Base-by-base conservation (phyloP, 1,140 invertebrate genomes). In the Dufourea novaeangliae region DNA sequence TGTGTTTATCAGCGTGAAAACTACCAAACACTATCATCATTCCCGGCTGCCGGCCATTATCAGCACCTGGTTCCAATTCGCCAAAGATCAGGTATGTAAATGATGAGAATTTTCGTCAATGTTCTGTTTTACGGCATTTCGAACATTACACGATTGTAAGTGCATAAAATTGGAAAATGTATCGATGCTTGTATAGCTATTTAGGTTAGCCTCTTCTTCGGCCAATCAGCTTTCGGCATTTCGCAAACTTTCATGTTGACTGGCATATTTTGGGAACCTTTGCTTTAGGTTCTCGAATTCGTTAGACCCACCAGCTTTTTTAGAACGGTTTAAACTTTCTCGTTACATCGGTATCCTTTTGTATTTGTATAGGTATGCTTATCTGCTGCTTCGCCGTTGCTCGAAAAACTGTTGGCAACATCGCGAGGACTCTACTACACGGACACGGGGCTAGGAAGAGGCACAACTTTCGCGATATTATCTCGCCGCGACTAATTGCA, bases 1-100 rank as follows among this genome's bases (percentile, higher is more conserved):
- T 91, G 94, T 98, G 83, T 98, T 98, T 92, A 96, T 99, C 89
- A 98, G 97, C 93, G 97, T 99, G 25, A 99, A 99, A 93, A 98
- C 98, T 62, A 98, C 97, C 39, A 95, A 95, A 88, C 95, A 95
- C 92, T 98, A 97, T 93, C 97, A 98, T 90, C 92, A 95, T 75
- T 95, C 95, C 39, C 94, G 98, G 78, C 89, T 99, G 79, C 96
- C 97, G n/a, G 94, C 97, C 71, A 96, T 98, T 85, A 94, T 98
- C 88, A 95, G 96, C 90, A 98, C 98, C 75, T 98, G 98, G 98
- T 98, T 98, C 90, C 96, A 96, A 90, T 93, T 98, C 79, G 97
- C 97, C 46, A 96, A 95, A 91, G 94, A 97, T 89, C 97, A 98
- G 96, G 97, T 98, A 93, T 93, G 92, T 89, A 2, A 46, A n/a